Evolutionary conservation across 30 jellyfish, hydroid and myxozoan species (phyloP), one percentile per base, ranked within the genome.

Genomic region (Sanderia malayensis): DNA sequence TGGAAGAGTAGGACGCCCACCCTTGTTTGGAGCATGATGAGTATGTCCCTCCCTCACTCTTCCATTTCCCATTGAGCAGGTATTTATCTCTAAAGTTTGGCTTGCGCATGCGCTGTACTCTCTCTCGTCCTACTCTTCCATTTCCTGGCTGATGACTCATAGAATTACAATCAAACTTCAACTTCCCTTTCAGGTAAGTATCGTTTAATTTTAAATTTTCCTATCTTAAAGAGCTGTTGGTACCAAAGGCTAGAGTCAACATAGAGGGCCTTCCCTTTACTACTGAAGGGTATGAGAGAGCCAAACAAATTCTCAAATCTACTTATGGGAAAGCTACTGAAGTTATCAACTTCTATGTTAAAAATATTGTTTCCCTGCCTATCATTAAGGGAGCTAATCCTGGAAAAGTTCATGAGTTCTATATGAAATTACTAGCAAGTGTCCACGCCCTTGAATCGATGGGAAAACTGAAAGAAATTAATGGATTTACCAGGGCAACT

Each of bases 401-500:
- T 27, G 71, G 4, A 22, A 60, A 44, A 29, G 37, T 61, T 21
- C 84, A 75, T 34, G 70, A 41, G 9, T 75, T 75, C 78, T 75
- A 33, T 61, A 74, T 31, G 29, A 75, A 33, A 31, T 74, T 46
- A 1, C 15, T 62, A 17, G 61, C 25, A 61, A 75, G 61, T 60
- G 70, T 75, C 1, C 70, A 81, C 17, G 52, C 94, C 58, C 45
- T 81, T 22, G 67, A 81, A 46, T 74, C 84, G 15, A 23, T 80
- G 13, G 85, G 89, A 31, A 64, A 76, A 73, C 59, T 84, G 71
- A 67, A 65, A 33, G 84, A 65, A 53, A 79, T 84, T 8, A 74
- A 49, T 44, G 85, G 90, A 34, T 74, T 74, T 68, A 79, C 77
- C 9, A 49, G 86, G 26, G 72, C 76, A 20, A 85, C 95, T 44